phyloP scores from a whole-genome alignment of 1,140 invertebrate species.

The Hyphantria cunea region DNA sequence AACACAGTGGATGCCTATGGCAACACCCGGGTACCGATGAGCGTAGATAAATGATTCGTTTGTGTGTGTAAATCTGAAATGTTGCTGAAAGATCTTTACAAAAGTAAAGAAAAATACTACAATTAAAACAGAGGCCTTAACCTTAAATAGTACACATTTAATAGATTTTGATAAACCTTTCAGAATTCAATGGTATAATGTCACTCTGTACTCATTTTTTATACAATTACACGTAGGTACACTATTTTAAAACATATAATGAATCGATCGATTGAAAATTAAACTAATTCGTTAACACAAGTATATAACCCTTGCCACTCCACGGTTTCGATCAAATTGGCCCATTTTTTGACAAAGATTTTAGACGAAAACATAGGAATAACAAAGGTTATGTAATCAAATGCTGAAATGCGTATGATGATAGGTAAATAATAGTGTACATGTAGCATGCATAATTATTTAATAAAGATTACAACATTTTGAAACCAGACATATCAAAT shows the following conservation, averaged over 20 bases:
- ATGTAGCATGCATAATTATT: slow-evolving; percentile 5
- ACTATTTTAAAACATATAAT: too few relatives aligned
- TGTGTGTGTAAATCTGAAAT: slow-evolving; percentile 17
- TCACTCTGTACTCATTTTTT: slow-evolving; percentile 27
- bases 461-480: not conserved
- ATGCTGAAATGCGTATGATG: too few relatives aligned
- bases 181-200: slow-evolving; percentile 8
- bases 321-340: too few relatives aligned
- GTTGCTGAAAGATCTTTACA: slow-evolving; percentile 25
- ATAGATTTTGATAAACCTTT: slow-evolving; percentile 12
- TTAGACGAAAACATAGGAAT: too few relatives aligned
- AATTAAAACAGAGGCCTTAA: not conserved
- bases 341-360: too few relatives aligned
- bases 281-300: too few relatives aligned
- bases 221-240: not conserved
- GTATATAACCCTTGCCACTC: too few relatives aligned
- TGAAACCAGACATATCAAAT: not conserved
- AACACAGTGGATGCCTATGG: slow-evolving; percentile 45
- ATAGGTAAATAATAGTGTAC: not conserved
- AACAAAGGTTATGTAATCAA: too few relatives aligned
- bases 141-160: not conserved
- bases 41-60: slow-evolving; percentile 19
- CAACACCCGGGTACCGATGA: slow-evolving; percentile 28
- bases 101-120: not conserved
- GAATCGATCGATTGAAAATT: too few relatives aligned